A percentile compares a stretch with the other conserved stretches of the same genome.
Conservation (phyloP, 2,888 invertebrate species). For the Digitonthophagus gazella region DNA sequence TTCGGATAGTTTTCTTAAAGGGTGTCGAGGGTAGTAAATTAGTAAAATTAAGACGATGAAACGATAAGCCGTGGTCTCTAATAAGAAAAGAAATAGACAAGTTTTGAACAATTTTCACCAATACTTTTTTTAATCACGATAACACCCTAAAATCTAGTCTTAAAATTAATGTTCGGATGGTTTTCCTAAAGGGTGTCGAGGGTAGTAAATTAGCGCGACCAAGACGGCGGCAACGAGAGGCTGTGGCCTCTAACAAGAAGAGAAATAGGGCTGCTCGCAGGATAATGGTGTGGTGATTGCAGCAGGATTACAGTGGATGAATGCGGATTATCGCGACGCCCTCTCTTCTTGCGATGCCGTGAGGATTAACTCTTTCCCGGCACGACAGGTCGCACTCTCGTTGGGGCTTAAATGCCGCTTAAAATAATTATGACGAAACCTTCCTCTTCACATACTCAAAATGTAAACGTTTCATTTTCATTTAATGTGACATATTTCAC, state of each 20-base stretch:
- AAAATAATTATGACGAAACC: background rate
- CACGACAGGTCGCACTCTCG: constrained; percentile 23
- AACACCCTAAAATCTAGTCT: too few species aligned
- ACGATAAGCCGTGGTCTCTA: constrained; percentile 21
- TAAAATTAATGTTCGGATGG: too few species aligned
- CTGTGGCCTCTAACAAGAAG: constrained; percentile 33
- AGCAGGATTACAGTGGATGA: constrained; percentile 45
- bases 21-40: constrained; percentile 5
- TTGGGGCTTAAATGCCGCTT: background rate
- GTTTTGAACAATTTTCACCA: too few species aligned
- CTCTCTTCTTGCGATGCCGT: constrained; percentile 35
- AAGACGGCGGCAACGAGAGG: constrained; percentile 2
- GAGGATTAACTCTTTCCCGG: constrained; percentile 36
- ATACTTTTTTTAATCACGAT: too few species aligned
- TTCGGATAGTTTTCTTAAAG: too few species aligned
- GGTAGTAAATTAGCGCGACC: background rate
- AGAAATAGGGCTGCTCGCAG: constrained; percentile 41
- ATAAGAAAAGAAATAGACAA: constrained; percentile 41
- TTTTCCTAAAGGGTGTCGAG: background rate
- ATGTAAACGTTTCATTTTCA: too few species aligned
- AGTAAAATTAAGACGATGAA: background rate
- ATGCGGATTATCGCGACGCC: constrained; percentile 42
- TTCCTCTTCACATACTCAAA: background rate
- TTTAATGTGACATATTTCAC: too few species aligned
- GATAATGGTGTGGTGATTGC: constrained; percentile 46